Evolutionary conservation across 2,113 vertebrate species (phyloP).

Genomic region (Cynopterus brachyotis): DNA sequence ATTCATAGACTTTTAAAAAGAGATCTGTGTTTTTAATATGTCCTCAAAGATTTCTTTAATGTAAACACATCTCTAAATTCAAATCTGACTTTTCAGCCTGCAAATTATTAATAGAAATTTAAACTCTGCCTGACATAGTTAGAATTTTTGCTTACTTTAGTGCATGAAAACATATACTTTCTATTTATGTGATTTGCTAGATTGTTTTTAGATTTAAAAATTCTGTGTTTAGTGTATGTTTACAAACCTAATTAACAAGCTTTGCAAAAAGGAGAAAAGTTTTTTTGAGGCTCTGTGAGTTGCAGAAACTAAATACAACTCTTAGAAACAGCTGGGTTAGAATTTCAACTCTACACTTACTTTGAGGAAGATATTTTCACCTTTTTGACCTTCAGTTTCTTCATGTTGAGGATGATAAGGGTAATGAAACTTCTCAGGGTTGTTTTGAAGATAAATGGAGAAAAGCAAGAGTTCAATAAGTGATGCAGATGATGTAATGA

Average conservation of each 20-base stretch:
- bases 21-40: background rate
- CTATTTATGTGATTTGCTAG: background rate
- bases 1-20: background rate
- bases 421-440: too few species aligned
- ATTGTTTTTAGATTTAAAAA: background rate
- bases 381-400: background rate
- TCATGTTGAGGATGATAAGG: background rate
- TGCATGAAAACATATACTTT: background rate
- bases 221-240: background rate
- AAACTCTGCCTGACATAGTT: background rate
- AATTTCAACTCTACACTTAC: background rate
- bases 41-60: background rate
- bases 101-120: background rate
- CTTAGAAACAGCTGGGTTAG: background rate
- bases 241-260: background rate
- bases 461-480: accelerated
- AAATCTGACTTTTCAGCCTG: background rate
- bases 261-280: background rate
- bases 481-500: background rate
- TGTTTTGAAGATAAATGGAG: too few species aligned
- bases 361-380: background rate
- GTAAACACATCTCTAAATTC: background rate
- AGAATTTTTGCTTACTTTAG: background rate
- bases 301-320: background rate
- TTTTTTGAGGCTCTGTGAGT: background rate